Evolutionary conservation across 2,888 invertebrate species (phyloP).

Genomic region (Standfussiana lucernea): DNA sequence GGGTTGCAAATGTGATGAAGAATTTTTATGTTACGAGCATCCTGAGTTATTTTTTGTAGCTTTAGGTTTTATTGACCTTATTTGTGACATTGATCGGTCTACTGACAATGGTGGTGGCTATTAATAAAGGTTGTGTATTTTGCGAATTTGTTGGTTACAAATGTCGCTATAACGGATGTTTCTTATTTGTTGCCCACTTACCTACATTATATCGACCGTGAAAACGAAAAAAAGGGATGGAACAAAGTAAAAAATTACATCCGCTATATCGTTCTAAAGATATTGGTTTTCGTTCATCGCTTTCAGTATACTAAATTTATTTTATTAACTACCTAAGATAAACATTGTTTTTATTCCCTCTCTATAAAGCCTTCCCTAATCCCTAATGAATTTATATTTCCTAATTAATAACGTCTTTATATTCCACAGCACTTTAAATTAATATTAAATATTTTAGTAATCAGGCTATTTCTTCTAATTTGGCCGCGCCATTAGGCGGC

Average conservation of each 20-base stretch:
- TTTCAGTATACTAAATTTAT: not conserved
- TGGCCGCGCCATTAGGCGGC: constrained; percentile 48
- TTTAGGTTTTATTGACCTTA: not conserved
- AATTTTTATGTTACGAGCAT: not conserved
- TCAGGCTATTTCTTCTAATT: constrained; percentile 52
- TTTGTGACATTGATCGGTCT: constrained; percentile 3
- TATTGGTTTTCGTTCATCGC: not conserved
- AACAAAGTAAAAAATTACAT: not conserved
- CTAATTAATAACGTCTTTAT: constrained; percentile 41
- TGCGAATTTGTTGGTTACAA: not conserved
- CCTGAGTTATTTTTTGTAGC: not conserved
- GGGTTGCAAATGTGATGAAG: not conserved
- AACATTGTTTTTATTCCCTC: not conserved
- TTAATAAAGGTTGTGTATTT: not conserved
- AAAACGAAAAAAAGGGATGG: not conserved
- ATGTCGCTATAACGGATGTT: not conserved
- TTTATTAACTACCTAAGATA: not conserved
- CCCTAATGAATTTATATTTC: constrained; percentile 39
- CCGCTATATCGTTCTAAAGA: not conserved
- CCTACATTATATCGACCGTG: not conserved
- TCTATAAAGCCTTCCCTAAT: constrained; percentile 1
- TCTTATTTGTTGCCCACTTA: not conserved
- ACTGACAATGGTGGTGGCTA: not conserved
- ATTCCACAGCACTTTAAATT: constrained; percentile 45
- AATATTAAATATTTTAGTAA: constrained; percentile 53